phyloP scores from a whole-genome alignment of 2,888 invertebrate species.

The Tachina grossa region DNA sequence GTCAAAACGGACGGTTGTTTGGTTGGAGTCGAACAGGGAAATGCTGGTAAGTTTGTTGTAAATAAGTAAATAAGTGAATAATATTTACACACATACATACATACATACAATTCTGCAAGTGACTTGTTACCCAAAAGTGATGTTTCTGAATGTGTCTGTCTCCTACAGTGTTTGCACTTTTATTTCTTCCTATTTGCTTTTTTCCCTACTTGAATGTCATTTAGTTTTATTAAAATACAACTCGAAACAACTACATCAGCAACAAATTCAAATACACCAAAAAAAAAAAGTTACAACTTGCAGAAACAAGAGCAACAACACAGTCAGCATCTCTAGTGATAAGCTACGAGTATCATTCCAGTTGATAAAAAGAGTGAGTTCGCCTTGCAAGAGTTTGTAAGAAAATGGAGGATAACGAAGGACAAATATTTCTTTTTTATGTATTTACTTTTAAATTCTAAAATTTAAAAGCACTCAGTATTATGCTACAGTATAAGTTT shows the following conservation, averaged over 20 bases:
- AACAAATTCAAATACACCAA: slow-evolving; percentile 3
- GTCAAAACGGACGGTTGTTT: slow-evolving; percentile 31
- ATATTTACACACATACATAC: not conserved
- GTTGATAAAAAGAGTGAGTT: slow-evolving; percentile 25
- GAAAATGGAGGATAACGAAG: not conserved
- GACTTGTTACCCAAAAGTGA: slow-evolving; percentile 68
- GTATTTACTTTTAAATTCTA: too few relatives aligned
- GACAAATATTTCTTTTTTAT: too few relatives aligned
- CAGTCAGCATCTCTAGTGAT: slow-evolving; percentile 33
- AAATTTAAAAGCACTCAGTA: too few relatives aligned
- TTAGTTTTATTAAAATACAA: slow-evolving; percentile 48
- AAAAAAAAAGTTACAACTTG: slow-evolving; percentile 20
- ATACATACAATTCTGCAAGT: slow-evolving; percentile 55
- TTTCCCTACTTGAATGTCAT: slow-evolving; percentile 49
- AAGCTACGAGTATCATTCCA: not conserved
- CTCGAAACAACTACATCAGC: slow-evolving; percentile 7
- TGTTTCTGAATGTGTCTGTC: slow-evolving; percentile 56
- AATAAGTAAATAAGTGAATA: slow-evolving; percentile 29
- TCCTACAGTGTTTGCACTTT: slow-evolving; percentile 24
- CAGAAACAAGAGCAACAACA: slow-evolving; percentile 36
- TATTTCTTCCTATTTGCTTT: not conserved
- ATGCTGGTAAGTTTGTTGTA: slow-evolving; percentile 18
- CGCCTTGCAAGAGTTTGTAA: not conserved
- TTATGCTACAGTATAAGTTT: too few relatives aligned
- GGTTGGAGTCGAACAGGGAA: slow-evolving; percentile 26